These are phyloP conservation scores for Pentalonia nigronervosa DNA, from an alignment of 1,140 invertebrate genomes.

Conservation along the genomic window DNA sequence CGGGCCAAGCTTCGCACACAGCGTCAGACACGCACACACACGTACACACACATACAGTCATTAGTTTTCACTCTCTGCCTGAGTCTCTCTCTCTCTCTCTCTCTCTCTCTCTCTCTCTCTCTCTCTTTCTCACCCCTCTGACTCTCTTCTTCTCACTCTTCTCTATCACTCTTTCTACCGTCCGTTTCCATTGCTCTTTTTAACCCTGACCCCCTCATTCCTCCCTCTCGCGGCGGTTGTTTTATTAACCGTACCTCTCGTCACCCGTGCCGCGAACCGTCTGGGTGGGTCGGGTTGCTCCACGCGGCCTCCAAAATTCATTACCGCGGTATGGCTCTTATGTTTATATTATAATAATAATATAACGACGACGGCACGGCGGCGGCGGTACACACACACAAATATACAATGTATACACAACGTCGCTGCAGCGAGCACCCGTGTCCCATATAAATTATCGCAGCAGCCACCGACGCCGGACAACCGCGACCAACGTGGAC, in stretches of 20 bases:
- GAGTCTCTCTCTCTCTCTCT: not conserved
- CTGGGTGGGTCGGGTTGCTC: not conserved
- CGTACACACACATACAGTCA: not conserved
- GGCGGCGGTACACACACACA: not conserved
- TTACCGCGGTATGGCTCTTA: not conserved
- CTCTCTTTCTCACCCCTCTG: not conserved
- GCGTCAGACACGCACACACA: not conserved
- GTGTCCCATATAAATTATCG: not conserved
- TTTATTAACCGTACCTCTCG: not conserved
- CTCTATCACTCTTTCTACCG: no score
- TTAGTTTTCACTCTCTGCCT: not conserved
- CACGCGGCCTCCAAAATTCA: not conserved
- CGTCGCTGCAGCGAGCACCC: not conserved
- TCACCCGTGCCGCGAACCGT: not conserved
- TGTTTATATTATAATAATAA: slow-evolving; percentile 9
- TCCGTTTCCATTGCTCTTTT: not conserved
- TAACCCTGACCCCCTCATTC: not conserved
- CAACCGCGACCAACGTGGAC: not conserved
- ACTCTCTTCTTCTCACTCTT: not conserved
- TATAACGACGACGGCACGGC: not conserved
- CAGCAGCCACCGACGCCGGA: not conserved
- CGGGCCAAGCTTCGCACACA: slow-evolving; percentile 3
- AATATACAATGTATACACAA: not conserved
- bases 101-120: not conserved
- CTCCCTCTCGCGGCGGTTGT: not conserved